Conservation (phyloP, 2,888 invertebrate genomes). For the Orthosia gracilis region DNA sequence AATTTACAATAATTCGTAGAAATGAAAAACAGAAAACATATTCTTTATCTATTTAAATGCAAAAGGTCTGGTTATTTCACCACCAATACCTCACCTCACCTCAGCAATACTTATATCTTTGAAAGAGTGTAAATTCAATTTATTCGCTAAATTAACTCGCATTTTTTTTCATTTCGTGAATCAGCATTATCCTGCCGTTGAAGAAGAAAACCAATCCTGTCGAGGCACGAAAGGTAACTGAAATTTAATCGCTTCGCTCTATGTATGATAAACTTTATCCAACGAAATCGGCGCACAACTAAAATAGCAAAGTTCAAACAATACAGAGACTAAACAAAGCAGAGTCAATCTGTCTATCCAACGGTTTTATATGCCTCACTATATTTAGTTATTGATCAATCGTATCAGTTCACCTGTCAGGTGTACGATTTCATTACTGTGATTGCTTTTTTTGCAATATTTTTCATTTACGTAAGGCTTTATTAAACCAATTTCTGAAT, state of each 20-base stretch:
- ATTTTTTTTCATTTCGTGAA: background rate
- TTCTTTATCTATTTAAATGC: background rate
- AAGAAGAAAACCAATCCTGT: background rate
- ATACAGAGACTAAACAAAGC: slow-evolving; percentile 83
- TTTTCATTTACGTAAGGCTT: slow-evolving; percentile 1
- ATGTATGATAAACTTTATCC: slow-evolving; percentile 55
- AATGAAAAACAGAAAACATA: background rate
- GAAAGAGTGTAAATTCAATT: background rate
- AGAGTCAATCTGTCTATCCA: slow-evolving; percentile 75
- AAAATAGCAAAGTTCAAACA: slow-evolving; percentile 80
- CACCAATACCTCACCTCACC: too few relatives aligned
- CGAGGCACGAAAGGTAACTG: slow-evolving; percentile 42
- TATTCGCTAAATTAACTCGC: too few relatives aligned
- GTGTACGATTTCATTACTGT: slow-evolving; percentile 42
- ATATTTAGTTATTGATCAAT: slow-evolving; percentile 65
- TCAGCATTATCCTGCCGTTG: background rate
- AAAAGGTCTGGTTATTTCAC: background rate
- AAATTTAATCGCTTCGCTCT: slow-evolving; percentile 51
- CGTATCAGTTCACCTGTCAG: slow-evolving; percentile 47
- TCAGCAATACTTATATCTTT: too few relatives aligned
- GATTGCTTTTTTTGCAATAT: slow-evolving; percentile 35
- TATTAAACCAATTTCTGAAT: background rate
- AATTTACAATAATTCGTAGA: background rate
- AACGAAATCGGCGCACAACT: slow-evolving; percentile 65
- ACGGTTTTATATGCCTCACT: slow-evolving; percentile 69